Percentiles rank a stretch among this genome's conserved stretches.
These are phyloP conservation scores for Mus caroli DNA, from an alignment of 2,797 vertebrate species.

Conservation along the genomic window DNA sequence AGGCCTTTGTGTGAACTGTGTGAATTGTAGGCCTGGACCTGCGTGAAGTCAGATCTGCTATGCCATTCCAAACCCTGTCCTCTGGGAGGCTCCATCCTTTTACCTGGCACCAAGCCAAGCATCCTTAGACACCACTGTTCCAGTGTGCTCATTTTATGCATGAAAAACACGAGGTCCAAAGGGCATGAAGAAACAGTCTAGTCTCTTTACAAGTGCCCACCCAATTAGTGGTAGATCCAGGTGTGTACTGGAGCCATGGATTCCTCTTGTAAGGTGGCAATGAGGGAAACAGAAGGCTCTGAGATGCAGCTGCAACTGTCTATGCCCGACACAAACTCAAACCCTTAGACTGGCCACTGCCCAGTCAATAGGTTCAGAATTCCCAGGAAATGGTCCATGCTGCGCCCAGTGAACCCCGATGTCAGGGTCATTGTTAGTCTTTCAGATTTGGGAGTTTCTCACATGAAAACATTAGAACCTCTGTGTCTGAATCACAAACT, in stretches of 20 bases:
- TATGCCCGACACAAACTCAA: accelerated
- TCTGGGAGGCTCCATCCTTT: not conserved
- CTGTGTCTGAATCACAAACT: not conserved
- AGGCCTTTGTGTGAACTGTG: not conserved
- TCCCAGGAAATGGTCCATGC: not conserved
- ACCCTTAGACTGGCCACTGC: not conserved
- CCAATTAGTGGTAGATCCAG: not conserved
- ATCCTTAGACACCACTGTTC: not conserved
- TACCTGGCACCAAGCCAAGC: not conserved
- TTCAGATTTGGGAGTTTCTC: not conserved
- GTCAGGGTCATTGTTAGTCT: not conserved
- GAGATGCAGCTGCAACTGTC: accelerated
- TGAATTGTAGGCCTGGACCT: not conserved
- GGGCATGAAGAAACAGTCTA: not conserved
- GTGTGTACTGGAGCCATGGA: not conserved
- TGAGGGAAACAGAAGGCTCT: not conserved
- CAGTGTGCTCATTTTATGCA: not conserved
- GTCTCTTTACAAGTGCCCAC: not conserved
- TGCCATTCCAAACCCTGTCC: not conserved
- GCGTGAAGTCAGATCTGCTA: not conserved
- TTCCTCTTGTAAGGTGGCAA: not conserved
- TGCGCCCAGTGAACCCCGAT: not conserved
- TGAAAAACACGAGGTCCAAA: not conserved
- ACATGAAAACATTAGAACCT: not conserved
- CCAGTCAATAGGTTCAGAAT: not conserved